Evolutionary conservation across 1,140 invertebrate genomes (phyloP), one percentile per base, ranked within the genome.

Genomic region (Drosophila sechellia): DNA sequence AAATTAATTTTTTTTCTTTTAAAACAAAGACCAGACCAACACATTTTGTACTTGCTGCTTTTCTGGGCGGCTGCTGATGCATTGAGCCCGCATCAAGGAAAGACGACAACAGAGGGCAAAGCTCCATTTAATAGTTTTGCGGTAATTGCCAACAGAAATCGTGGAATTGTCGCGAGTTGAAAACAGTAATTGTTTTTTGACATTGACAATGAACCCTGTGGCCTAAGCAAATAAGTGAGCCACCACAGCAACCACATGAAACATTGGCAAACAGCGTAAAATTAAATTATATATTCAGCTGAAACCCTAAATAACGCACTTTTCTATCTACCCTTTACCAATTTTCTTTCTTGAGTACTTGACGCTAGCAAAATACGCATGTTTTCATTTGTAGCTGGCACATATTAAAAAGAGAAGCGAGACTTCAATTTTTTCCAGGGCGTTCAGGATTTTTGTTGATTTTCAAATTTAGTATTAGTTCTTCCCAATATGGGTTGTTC

Each of bases 51-150:
- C 31, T 64, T 27, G 35, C 54, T 34, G 31, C 13, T 45, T 55
- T 56, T 57, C 27, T n/a, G 55, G 49, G 31, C 42, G 39, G 43
- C 40, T 42, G 20, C 35, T 52, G 77, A 77, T 85, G 81, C 81
- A 85, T 78, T 85, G 80, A 85, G 85, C 81, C 77, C 77, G 81
- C 77, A 85, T 80, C 81, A 85, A 85, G 84, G 80, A 77, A 77
- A 84, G 72, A 57, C 73, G 61, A 55, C 68, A 60, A 39, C 54
- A 63, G 40, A 39, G 57, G 20, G 59, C 46, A 63, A 70, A 72
- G 37, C 45, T 72, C 50, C 37, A 75, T 68, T 69, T 75, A 63
- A 57, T 58, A 40, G 55, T 71, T 74, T 48, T 61, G 58, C 50
- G 63, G 79, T 81, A 85, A 85, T 85, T 85, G 81, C 81, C 84